A percentile compares a stretch with the other conserved stretches of the same genome.
Evolutionary conservation across 2,888 invertebrate genomes (phyloP).

Genomic region (Pogonocherus hispidulus): DNA sequence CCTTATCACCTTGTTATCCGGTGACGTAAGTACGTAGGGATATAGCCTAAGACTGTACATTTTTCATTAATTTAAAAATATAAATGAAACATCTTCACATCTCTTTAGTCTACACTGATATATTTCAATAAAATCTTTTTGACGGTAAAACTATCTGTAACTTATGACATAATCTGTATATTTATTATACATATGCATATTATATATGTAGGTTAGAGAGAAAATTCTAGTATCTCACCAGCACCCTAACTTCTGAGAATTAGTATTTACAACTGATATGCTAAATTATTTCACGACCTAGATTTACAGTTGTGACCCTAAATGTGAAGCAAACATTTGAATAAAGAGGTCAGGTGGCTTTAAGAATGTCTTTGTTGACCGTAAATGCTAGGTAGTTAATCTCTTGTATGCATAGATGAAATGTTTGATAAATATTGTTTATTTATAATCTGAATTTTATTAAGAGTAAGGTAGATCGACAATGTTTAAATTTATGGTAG

Average conservation of each 20-base stretch:
- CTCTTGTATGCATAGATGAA: constrained; percentile 7
- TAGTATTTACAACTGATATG: not conserved
- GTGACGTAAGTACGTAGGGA: too few relatives aligned
- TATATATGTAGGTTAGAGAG: too few relatives aligned
- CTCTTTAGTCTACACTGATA: too few relatives aligned
- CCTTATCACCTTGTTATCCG: too few relatives aligned
- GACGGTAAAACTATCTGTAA: too few relatives aligned
- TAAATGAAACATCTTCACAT: too few relatives aligned
- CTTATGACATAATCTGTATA: too few relatives aligned
- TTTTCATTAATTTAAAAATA: too few relatives aligned
- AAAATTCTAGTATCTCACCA: not conserved
- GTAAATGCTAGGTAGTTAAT: constrained; percentile 20
- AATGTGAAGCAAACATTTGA: constrained; percentile 5
- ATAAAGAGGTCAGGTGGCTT: constrained; percentile 39
- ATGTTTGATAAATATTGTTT: constrained; percentile 21
- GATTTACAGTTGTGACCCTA: constrained; percentile 21
- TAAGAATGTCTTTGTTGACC: constrained; percentile 19
- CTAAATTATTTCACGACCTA: constrained; percentile 22
- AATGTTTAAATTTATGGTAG: constrained; percentile 22
- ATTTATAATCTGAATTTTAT: constrained; percentile 3
- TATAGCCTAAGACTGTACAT: too few relatives aligned
- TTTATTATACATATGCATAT: too few relatives aligned
- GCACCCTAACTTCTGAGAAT: not conserved
- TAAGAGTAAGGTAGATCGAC: not conserved
- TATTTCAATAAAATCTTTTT: too few relatives aligned